Evolutionary conservation across 2,797 vertebrate species (phyloP).

Genomic region (Coranthus polyacanthus): DNA sequence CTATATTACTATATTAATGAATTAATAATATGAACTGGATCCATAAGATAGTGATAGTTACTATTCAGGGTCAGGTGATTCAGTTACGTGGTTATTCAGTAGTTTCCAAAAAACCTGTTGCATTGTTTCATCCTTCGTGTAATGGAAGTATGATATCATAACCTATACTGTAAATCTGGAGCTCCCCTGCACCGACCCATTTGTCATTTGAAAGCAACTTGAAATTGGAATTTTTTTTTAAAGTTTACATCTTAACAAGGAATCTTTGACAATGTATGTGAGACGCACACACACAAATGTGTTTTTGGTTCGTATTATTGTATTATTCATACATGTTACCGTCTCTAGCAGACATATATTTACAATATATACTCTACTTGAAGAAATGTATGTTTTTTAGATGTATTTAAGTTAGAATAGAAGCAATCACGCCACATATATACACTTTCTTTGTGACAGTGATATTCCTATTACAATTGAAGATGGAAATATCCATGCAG

Average conservation of each 20-base stretch:
- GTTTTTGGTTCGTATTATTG: not conserved
- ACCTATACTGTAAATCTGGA: not conserved
- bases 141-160: not conserved
- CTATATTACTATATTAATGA: too few species aligned
- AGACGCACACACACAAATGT: too few species aligned
- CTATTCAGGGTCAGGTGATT: not conserved
- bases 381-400: not conserved
- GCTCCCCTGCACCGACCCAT: not conserved
- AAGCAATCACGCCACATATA: too few species aligned
- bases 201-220: not conserved
- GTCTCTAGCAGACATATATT: not conserved
- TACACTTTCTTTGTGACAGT: too few species aligned
- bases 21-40: too few species aligned
- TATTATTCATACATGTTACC: not conserved
- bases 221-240: not conserved
- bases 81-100: not conserved
- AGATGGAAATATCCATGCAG: not conserved
- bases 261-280: not conserved
- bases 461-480: not conserved
- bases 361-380: not conserved
- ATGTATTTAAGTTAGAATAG: not conserved
- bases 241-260: not conserved
- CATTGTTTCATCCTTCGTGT: not conserved
- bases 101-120: not conserved
- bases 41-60: not conserved